Percentiles rank a stretch among this genome's conserved stretches.
Conservation (phyloP, 1,140 invertebrate genomes). For the Eriosoma lanigerum region DNA sequence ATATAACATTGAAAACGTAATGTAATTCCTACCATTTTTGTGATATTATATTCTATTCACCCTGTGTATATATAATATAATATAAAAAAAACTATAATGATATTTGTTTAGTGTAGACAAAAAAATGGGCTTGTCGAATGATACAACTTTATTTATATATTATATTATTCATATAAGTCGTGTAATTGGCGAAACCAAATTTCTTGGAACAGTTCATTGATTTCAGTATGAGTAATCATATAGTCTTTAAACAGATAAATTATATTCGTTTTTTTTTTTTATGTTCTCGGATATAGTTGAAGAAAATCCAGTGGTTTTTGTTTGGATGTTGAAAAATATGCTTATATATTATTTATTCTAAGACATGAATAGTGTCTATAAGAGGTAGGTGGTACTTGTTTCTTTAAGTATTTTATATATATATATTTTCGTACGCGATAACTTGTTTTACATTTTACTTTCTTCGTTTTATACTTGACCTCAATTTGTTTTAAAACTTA, state of each 20-base stretch:
- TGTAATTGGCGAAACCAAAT: not conserved
- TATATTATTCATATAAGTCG: not conserved
- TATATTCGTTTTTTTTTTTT: too few relatives aligned
- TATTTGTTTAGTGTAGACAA: not conserved
- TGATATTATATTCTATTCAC: too few relatives aligned
- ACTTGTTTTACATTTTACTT: conserved; percentile 26
- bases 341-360: too few relatives aligned
- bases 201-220: not conserved
- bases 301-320: too few relatives aligned
- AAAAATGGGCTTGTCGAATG: not conserved
- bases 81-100: not conserved
- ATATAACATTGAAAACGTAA: too few relatives aligned
- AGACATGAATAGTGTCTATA: not conserved
- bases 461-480: conserved; percentile 26
- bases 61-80: not conserved
- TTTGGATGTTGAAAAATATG: too few relatives aligned
- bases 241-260: too few relatives aligned
- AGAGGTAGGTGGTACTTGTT: not conserved
- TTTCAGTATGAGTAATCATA: not conserved
- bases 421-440: too few relatives aligned
- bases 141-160: not conserved
- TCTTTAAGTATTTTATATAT: not conserved
- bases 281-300: too few relatives aligned
- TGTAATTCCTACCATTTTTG: too few relatives aligned
- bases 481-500: not conserved